These are phyloP conservation scores for Helicolenus hilgendorfi DNA, from an alignment of 2,797 vertebrate species.

Conservation along the genomic window DNA sequence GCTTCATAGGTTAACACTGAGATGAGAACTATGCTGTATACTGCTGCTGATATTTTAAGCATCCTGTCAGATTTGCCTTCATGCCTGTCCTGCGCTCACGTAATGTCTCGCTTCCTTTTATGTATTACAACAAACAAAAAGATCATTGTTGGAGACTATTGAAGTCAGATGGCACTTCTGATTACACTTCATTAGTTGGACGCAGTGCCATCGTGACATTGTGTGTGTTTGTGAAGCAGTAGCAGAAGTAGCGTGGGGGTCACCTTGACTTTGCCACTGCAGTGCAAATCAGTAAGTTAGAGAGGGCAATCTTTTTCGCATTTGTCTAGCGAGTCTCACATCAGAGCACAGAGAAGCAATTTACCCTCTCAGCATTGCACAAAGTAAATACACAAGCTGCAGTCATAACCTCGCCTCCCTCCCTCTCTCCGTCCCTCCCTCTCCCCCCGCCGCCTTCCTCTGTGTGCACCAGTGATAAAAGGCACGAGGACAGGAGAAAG, in stretches of 20 bases:
- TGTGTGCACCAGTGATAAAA: constrained; percentile 48
- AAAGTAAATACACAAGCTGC: constrained; percentile 75
- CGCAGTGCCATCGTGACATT: background rate
- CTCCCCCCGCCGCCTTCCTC: background rate
- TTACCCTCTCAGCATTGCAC: constrained; percentile 69
- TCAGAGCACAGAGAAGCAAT: constrained; percentile 75
- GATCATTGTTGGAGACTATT: background rate
- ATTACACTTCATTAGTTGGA: constrained; percentile 18
- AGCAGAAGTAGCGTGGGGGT: constrained; percentile 54
- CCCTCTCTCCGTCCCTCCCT: background rate
- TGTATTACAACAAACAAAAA: background rate
- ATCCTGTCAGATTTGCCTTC: background rate
- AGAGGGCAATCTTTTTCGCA: constrained; percentile 74
- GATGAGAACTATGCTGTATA: background rate
- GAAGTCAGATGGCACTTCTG: constrained; percentile 1
- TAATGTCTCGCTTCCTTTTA: background rate
- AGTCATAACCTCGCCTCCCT: constrained; percentile 41
- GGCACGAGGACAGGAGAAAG: constrained; percentile 23
- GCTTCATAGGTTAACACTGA: constrained; percentile 13
- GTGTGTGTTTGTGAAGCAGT: background rate
- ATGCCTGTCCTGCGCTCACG: background rate
- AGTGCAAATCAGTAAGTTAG: constrained; percentile 66
- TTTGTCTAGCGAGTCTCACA: constrained; percentile 75
- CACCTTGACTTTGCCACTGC: constrained; percentile 72
- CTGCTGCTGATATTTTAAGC: background rate